phyloP scores from a whole-genome alignment of 2,113 vertebrate species.

The Raja brachyura region DNA sequence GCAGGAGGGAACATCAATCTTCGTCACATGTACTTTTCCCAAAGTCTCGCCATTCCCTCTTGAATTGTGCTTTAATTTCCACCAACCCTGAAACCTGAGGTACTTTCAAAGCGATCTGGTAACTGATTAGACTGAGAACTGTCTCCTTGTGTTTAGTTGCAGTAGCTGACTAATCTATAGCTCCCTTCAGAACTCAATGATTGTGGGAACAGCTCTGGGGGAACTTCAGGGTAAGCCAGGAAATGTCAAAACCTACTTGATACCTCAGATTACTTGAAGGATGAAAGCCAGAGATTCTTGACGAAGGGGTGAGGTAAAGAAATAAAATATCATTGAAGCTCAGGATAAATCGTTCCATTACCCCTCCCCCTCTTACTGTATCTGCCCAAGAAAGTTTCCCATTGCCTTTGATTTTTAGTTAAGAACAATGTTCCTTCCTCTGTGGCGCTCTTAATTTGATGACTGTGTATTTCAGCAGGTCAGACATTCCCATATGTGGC shows the following conservation, averaged over 20 bases:
- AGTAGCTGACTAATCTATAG: background rate
- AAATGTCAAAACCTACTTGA: background rate
- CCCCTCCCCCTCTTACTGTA: background rate
- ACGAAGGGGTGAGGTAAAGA: background rate
- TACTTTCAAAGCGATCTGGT: background rate
- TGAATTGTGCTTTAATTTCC: background rate
- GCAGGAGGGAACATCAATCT: background rate
- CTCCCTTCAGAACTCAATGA: background rate
- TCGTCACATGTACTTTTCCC: background rate
- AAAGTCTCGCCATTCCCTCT: background rate
- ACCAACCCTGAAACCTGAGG: background rate
- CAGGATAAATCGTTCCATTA: background rate
- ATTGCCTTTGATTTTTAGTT: background rate
- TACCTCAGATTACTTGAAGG: too few species aligned
- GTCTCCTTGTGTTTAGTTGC: background rate
- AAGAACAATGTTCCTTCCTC: slow-evolving; percentile 3
- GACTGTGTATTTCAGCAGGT: background rate
- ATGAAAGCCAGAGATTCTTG: background rate
- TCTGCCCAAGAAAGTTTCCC: background rate
- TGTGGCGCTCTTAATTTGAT: background rate
- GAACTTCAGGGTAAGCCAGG: background rate
- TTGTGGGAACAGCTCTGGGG: background rate
- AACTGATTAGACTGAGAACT: background rate
- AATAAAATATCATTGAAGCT: background rate
- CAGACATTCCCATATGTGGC: slow-evolving; percentile 41